Evolutionary conservation across 2,888 invertebrate genomes (phyloP).

Genomic region (Dascillus cervinus): DNA sequence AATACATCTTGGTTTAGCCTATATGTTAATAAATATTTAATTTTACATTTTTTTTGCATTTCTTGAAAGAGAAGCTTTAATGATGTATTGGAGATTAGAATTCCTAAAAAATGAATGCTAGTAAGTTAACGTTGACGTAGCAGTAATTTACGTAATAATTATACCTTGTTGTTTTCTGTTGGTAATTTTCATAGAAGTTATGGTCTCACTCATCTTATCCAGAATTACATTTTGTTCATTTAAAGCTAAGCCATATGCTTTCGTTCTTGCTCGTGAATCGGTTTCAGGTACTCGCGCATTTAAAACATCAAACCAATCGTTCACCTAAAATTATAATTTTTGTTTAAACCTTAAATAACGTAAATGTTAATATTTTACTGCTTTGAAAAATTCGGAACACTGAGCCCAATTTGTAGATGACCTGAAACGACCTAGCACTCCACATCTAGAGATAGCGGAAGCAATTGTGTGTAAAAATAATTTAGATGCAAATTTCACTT

Average conservation of each 20-base stretch:
- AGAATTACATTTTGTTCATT: constrained; percentile 18
- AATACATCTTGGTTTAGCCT: too few species aligned
- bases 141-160: too few species aligned
- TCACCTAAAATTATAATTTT: constrained; percentile 6
- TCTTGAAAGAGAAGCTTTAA: too few species aligned
- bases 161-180: too few species aligned
- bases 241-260: constrained; percentile 18
- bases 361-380: constrained; percentile 10
- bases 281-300: constrained; percentile 13
- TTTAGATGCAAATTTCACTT: constrained; percentile 15
- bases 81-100: too few species aligned
- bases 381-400: constrained; percentile 10
- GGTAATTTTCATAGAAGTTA: too few species aligned
- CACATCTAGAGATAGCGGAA: constrained; percentile 17
- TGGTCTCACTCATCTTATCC: constrained; percentile 16
- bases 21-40: too few species aligned
- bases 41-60: too few species aligned
- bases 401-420: constrained; percentile 17
- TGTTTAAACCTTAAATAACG: constrained; percentile 1
- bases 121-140: too few species aligned
- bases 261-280: constrained; percentile 16
- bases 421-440: constrained; percentile 10
- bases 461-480: constrained; percentile 18
- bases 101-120: too few species aligned
- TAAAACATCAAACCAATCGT: constrained; percentile 23